Evolutionary conservation across 2,797 vertebrate species (phyloP).

Genomic region (Sylvia borin): DNA sequence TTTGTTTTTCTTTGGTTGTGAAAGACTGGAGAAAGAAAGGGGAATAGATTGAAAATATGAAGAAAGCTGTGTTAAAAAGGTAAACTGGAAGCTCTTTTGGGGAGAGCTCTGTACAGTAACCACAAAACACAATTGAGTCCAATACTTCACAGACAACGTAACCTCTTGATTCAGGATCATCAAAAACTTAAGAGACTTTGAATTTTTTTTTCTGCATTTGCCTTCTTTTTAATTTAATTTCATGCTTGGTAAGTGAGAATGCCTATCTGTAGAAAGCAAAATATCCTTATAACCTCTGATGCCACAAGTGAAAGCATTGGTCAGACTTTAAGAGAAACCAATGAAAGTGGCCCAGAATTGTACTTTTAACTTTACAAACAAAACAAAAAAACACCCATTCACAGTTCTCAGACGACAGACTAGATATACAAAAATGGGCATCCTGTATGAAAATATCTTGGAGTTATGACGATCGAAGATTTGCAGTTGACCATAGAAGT

Average conservation of each 20-base stretch:
- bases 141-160: neutral
- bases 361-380: neutral
- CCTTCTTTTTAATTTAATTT: neutral
- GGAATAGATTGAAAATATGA: neutral
- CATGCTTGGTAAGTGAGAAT: neutral
- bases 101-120: neutral
- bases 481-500: neutral
- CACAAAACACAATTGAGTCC: neutral
- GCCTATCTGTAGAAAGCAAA: neutral
- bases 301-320: neutral
- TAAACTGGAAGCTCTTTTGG: neutral
- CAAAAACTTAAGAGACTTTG: neutral
- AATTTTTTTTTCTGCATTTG: neutral
- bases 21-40: neutral
- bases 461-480: neutral
- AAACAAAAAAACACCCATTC: neutral
- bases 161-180: neutral
- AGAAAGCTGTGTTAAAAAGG: neutral
- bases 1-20: neutral
- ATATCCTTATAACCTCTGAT: neutral
- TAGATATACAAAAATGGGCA: neutral
- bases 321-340: neutral
- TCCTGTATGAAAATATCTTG: neutral
- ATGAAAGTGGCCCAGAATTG: neutral
- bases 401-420: neutral